Evolutionary conservation across 30 jellyfish, hydroid and myxozoan species (phyloP), one percentile per base, ranked within the genome.

Genomic region (Catostylus mosaicus): DNA sequence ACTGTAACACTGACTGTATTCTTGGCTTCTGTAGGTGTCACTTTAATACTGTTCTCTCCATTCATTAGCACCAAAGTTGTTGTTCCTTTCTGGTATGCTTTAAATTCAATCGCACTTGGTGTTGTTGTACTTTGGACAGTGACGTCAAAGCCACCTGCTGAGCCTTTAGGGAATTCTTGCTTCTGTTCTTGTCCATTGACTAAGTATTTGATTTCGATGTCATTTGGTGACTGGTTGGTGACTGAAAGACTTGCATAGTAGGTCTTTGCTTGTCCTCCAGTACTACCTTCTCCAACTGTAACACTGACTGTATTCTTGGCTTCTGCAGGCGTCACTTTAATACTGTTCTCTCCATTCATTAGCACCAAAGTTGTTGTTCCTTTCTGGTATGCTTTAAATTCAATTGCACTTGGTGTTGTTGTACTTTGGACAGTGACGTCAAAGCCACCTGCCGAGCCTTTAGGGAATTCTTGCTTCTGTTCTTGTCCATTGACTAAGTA

Each of bases 301-400:
- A 93, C 96, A 5, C 88, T 45, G 6, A 84, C 93, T 20, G 69
- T 24, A 66, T 59, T 37, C 73, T 72, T 77, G 40, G 73, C 67
- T 4, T 64, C 76, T 7, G 97, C 67, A 37, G 97, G 93, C 20
- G 91, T 67, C 6, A 90, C 82, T 23, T 23, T 75, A 30, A 90
- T 29, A 26, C 83, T 51, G 26, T 78, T 76, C 52, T 84, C 57
- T 19, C 97, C 97, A 78, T 90, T 90, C 75, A 90, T 37, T 30
- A 33, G 38, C 38, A 90, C 79, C 40, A 72, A 6, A 8, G 84
- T 86, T 40, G 65, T 45, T n/a, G 94, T 90, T 23, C 79, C 84
- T 20, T 83, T 75, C 48, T 84, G 89, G 66, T 60, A 77, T 8
- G 96, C 97, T 71, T 62, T 90, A 81, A 84, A 90, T 8, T 67